Base-by-base conservation (phyloP, 2,113 vertebrate genomes). In the Leptosomus discolor region DNA sequence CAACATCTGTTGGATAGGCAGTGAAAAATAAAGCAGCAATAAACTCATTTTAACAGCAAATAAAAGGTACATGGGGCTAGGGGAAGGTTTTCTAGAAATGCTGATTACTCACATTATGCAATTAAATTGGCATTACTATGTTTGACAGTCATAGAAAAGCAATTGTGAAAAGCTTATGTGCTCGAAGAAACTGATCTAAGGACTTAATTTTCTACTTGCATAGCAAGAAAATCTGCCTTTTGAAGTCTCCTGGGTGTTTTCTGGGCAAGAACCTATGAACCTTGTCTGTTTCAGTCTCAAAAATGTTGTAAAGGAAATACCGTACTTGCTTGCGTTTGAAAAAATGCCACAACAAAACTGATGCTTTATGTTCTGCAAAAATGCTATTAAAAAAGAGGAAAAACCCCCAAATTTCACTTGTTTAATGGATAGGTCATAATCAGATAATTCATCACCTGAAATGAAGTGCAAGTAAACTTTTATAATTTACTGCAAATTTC, bases 11-110 rank as follows among this genome's bases (percentile, higher is more conserved):
- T 97, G 94, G 94, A 97, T 96, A 98, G 95, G 95, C 97, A 85
- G 90, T 95, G 97, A 96, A 98, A 98, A 98, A 98, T 97, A 98
- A 98, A 97, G 95, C 86, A 71, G 48, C 97, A 97, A 98, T 97
- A 98, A 98, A 97, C 96, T 97, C 85, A 97, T 97, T 97, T 97
- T 92, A 98, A 91, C 67, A 94, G 92, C 74, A 93, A 96, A 97
- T 77, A 93, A 97, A 97, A 97, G 43, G 85, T 95, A 94, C 64
- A 76, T 15, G 29, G 48, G 61, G 64, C 80, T 84, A 75, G 36
- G 43, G 69, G n/a, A 94, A 85, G 20, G 68, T 63, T 95, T 97
- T 89, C 88, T 96, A 85, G 60, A 98, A 97, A 94, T 95, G 92
- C 95, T 97, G 96, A 97, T 98, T 97, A 97, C 95, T 98, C 94